Evolutionary conservation across 2,113 vertebrate genomes (phyloP).

Genomic region (Helogale parvula): DNA sequence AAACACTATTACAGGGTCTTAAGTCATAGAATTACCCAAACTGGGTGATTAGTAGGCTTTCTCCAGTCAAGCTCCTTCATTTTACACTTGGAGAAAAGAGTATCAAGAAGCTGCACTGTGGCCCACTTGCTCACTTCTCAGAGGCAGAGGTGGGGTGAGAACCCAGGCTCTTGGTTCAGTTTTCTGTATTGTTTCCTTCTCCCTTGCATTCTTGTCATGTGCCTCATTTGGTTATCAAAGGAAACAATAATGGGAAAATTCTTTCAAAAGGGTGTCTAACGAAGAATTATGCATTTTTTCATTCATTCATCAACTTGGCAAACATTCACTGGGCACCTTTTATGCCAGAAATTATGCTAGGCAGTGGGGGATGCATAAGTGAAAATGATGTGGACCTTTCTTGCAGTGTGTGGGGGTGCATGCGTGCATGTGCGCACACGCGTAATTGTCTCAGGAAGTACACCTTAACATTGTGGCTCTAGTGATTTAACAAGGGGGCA

Average conservation of each 20-base stretch:
- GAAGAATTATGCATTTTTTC: background rate
- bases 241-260: background rate
- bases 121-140: background rate
- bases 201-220: background rate
- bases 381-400: background rate
- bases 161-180: background rate
- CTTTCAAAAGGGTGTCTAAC: background rate
- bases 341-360: background rate
- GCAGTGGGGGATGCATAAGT: background rate
- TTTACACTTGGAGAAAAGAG: conserved; percentile 18
- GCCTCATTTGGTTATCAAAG: background rate
- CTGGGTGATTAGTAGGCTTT: conserved; percentile 8
- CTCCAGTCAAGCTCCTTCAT: conserved; percentile 19
- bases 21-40: conserved; percentile 23
- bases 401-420: too few relatives aligned
- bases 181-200: background rate
- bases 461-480: background rate
- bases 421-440: too few relatives aligned
- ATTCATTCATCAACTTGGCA: background rate
- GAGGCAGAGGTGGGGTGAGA: background rate
- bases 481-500: background rate
- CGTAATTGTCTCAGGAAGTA: background rate
- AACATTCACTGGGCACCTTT: background rate
- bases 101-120: background rate
- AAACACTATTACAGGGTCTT: conserved; percentile 24